Conservation (phyloP, 2,888 invertebrate genomes). For the Bedellia somnulentella region DNA sequence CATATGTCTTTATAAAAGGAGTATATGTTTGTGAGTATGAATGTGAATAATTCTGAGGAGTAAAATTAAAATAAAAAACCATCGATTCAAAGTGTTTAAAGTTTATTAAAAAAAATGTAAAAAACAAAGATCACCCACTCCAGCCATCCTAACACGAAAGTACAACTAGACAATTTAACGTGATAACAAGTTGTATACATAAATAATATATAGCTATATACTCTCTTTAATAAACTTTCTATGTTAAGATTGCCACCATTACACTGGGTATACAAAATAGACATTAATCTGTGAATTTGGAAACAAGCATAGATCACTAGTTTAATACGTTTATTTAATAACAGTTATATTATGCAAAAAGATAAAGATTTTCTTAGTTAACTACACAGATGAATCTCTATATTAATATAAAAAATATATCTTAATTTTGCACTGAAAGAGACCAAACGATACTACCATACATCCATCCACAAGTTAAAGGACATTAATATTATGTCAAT, state of each 20-base stretch:
- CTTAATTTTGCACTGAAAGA: conserved; percentile 18
- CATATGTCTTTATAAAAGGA: no score
- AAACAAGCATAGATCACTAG: no score
- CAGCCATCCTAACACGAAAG: conserved; percentile 33
- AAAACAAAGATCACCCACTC: conserved; percentile 38
- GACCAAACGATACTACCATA: conserved; percentile 15
- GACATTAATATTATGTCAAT: conserved; percentile 18
- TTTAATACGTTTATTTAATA: no score
- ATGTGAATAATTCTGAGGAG: not conserved
- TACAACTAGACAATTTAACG: conserved; percentile 28
- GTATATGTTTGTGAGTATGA: no score
- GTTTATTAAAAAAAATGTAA: conserved; percentile 45
- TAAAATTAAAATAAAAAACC: not conserved
- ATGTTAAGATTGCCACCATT: no score
- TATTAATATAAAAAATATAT: conserved; percentile 31
- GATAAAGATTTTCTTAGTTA: no score
- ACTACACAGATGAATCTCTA: no score
- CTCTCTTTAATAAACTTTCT: no score
- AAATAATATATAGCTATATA: conserved; percentile 22
- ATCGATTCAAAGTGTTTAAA: conserved; percentile 48
- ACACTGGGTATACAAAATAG: no score
- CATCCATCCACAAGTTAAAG: conserved; percentile 4
- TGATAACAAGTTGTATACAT: conserved; percentile 39
- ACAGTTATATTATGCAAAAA: no score
- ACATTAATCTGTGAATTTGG: no score